Conservation (phyloP, 1,140 invertebrate species). For the Colletes latitarsis region DNA sequence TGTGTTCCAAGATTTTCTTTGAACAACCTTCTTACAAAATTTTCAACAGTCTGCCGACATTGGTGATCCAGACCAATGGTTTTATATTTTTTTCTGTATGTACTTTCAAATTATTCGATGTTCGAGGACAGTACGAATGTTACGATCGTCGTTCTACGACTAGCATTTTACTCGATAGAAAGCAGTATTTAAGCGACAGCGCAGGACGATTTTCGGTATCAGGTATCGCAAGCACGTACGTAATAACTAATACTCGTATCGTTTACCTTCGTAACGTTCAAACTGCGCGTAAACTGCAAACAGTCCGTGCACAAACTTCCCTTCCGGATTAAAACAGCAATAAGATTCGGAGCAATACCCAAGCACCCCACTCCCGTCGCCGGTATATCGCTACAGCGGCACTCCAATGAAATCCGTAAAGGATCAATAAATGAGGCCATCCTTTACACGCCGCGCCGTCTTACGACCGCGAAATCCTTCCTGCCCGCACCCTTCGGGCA, state of each 20-base stretch:
- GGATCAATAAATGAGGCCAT: slow-evolving; percentile 40
- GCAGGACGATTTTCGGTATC: background rate
- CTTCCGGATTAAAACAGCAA: background rate
- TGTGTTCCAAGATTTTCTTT: too few relatives aligned
- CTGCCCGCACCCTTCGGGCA: background rate
- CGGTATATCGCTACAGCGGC: background rate
- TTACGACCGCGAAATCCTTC: slow-evolving; percentile 48
- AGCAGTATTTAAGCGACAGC: too few relatives aligned
- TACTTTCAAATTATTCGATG: too few relatives aligned
- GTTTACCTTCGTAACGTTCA: background rate
- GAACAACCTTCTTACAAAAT: too few relatives aligned
- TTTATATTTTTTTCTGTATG: too few relatives aligned
- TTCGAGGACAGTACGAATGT: background rate
- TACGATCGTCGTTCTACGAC: too few relatives aligned
- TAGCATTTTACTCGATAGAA: too few relatives aligned
- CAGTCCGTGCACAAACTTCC: background rate
- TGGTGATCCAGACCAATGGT: too few relatives aligned
- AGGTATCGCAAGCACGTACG: background rate
- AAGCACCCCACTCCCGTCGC: background rate
- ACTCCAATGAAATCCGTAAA: slow-evolving; percentile 22
- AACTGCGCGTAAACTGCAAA: background rate
- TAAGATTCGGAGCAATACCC: background rate
- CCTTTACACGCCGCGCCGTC: slow-evolving; percentile 10
- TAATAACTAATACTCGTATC: background rate
- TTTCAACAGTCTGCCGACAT: too few relatives aligned